Conservation (phyloP, 2,113 vertebrate species). For the Microtus montanus region DNA sequence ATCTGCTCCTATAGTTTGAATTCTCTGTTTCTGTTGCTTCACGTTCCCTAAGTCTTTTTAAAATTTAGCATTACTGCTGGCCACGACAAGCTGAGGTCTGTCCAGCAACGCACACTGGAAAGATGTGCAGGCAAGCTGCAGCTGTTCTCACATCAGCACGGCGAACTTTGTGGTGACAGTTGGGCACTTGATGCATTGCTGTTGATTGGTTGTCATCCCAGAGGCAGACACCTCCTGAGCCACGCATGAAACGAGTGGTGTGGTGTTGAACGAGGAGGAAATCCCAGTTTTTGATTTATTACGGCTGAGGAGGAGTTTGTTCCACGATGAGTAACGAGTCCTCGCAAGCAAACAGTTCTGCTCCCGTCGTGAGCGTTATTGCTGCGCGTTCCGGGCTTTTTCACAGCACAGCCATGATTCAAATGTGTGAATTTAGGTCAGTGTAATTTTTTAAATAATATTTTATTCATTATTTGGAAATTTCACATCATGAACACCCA, state of each 20-base stretch:
- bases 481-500: neutral
- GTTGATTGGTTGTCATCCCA: neutral
- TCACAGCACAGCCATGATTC: neutral
- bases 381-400: neutral
- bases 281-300: neutral
- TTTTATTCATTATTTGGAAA: neutral
- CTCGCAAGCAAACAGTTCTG: neutral
- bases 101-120: neutral
- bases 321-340: neutral
- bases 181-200: neutral
- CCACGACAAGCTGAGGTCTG: neutral
- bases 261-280: neutral
- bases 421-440: neutral
- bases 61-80: neutral
- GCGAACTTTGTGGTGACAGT: neutral
- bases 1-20: neutral
- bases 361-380: neutral
- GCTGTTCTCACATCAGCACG: neutral
- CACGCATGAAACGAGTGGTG: neutral
- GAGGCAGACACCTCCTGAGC: neutral
- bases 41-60: neutral
- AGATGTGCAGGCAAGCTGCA: neutral
- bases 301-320: neutral
- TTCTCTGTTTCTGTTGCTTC: conserved; percentile 7
- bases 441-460: neutral